Evolutionary conservation across 2,113 vertebrate genomes (phyloP).

Genomic region (Himantopus leucocephalus): DNA sequence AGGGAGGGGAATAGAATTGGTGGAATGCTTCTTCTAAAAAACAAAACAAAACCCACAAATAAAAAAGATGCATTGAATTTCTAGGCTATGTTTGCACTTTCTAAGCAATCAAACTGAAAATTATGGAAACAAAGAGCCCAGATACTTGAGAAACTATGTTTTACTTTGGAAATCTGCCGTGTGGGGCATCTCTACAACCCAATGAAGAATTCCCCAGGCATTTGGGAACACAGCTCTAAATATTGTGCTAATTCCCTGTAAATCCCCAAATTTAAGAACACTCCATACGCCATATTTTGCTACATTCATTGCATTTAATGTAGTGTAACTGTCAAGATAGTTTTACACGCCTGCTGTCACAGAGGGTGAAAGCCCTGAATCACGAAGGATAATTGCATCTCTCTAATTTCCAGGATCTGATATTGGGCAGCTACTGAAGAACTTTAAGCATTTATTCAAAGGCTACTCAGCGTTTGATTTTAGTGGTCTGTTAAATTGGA

Average conservation of each 20-base stretch:
- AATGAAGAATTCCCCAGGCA: not conserved
- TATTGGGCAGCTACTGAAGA: not conserved
- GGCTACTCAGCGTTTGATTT: not conserved
- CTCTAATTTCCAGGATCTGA: not conserved
- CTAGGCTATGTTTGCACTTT: not conserved
- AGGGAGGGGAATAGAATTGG: not conserved
- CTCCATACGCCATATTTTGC: not conserved
- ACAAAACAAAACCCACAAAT: not conserved
- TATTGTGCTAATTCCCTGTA: not conserved
- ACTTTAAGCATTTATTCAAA: not conserved
- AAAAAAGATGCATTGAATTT: not conserved
- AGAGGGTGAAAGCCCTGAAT: not conserved
- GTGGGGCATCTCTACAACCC: not conserved
- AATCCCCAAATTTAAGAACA: not conserved
- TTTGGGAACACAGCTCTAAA: not conserved
- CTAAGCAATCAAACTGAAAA: not conserved
- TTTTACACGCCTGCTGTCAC: not conserved
- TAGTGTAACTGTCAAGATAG: not conserved
- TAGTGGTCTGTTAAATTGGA: not conserved
- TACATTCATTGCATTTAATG: not conserved
- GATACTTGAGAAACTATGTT: not conserved
- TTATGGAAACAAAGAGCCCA: not conserved
- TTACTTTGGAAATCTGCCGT: not conserved
- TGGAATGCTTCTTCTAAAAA: constrained; percentile 5
- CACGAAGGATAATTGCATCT: not conserved